Conservation (phyloP, 1,140 invertebrate genomes). For the Sinella curviseta region DNA sequence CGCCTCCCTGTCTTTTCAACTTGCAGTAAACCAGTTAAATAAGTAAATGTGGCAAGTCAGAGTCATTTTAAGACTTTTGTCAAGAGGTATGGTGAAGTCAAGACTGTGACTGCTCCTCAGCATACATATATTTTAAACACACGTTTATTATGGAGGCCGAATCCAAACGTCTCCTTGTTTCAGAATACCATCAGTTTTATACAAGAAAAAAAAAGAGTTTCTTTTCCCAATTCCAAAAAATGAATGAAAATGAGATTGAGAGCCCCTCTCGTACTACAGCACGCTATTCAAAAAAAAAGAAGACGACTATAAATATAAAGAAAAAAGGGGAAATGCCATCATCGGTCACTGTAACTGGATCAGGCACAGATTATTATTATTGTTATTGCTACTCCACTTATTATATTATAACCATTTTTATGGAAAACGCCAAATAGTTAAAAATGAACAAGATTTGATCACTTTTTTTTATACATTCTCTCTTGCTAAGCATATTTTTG, state of each 20-base stretch:
- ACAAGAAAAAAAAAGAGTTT: background rate
- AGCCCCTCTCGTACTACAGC: too few relatives aligned
- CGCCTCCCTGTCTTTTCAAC: background rate
- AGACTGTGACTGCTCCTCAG: too few relatives aligned
- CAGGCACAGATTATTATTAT: constrained; percentile 12
- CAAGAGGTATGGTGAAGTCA: too few relatives aligned
- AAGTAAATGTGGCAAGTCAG: background rate
- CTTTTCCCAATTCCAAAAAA: constrained; percentile 10
- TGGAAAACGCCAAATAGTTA: constrained; percentile 1
- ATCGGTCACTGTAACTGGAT: constrained; percentile 26
- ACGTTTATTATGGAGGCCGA: background rate
- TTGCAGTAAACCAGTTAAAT: background rate
- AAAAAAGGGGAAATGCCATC: constrained; percentile 20
- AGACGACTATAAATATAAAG: background rate
- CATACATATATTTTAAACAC: background rate
- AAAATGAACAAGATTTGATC: too few relatives aligned
- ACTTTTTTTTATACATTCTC: background rate
- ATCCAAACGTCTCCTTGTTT: constrained; percentile 10
- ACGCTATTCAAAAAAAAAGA: background rate
- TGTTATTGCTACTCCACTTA: background rate
- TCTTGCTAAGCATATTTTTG: too few relatives aligned
- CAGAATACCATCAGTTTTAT: background rate
- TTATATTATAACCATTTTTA: constrained; percentile 1
- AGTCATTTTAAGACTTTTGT: background rate
- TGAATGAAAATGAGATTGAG: too few relatives aligned